A percentile compares a stretch with the other conserved stretches of the same genome.
These are phyloP conservation scores for Sepioteuthis lessoniana DNA, from an alignment of 2,888 invertebrate genomes.

Conservation along the genomic window DNA sequence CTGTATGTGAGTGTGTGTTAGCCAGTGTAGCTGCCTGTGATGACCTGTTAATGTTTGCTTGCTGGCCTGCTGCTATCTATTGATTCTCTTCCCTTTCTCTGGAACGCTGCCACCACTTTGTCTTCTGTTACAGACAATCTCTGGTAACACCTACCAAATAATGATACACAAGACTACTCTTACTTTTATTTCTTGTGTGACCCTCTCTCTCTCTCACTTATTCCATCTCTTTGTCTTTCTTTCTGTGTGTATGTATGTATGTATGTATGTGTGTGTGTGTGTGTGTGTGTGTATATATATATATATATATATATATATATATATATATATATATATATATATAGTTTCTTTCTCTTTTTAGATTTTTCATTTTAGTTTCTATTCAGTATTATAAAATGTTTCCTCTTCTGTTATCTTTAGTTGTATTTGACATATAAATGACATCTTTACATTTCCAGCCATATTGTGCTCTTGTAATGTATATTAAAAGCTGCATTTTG, in stretches of 20 bases:
- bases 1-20: constrained; percentile 43
- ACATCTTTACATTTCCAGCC: constrained; percentile 33
- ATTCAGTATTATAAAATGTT: background rate
- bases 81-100: background rate
- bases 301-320: no score
- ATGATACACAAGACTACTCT: constrained; percentile 25
- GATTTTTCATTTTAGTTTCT: background rate
- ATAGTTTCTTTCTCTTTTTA: background rate
- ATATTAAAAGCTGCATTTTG: constrained; percentile 33
- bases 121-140: background rate
- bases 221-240: background rate
- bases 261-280: no score
- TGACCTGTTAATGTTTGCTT: constrained; percentile 26
- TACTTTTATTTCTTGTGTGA: background rate
- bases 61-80: background rate
- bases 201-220: background rate
- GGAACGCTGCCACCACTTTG: constrained; percentile 1
- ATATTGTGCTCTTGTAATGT: constrained; percentile 21
- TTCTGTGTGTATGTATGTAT: no score
- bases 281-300: no score
- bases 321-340: background rate
- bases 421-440: constrained; percentile 25
- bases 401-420: constrained; percentile 8
- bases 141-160: constrained; percentile 35
- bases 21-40: background rate